phyloP scores from a whole-genome alignment of 2,113 vertebrate species.

The Piliocolobus tephrosceles region DNA sequence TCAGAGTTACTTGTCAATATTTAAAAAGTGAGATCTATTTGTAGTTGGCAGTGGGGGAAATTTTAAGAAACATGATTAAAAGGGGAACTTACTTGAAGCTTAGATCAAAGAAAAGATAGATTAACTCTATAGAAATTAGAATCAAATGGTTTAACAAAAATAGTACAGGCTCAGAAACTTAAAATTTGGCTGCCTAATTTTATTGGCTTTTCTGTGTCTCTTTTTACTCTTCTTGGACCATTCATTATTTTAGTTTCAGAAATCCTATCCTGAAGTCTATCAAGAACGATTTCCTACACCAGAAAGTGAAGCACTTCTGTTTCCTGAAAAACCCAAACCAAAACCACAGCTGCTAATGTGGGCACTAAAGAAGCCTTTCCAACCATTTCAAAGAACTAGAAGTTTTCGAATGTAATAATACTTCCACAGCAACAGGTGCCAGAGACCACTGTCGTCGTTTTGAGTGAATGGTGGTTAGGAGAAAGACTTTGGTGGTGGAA shows the following conservation, averaged over 20 bases:
- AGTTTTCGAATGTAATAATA: conserved; percentile 90
- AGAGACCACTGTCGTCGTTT: not conserved
- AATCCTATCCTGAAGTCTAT: conserved; percentile 90
- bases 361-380: conserved; percentile 89
- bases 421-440: not conserved
- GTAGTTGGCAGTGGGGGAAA: not conserved
- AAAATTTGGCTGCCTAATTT: conserved; percentile 38
- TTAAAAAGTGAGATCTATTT: conserved; percentile 18
- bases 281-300: conserved; percentile 88
- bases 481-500: not conserved
- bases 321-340: conserved; percentile 86
- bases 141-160: conserved; percentile 2
- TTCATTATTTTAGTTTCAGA: conserved; percentile 89
- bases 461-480: not conserved
- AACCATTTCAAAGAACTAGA: conserved; percentile 92
- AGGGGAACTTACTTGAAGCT: conserved; percentile 9
- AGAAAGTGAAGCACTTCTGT: conserved; percentile 87
- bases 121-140: not conserved
- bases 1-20: conserved; percentile 27
- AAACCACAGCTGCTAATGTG: conserved; percentile 86
- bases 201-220: conserved; percentile 13
- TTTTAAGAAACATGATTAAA: conserved; percentile 36
- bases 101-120: conserved; percentile 29
- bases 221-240: conserved; percentile 30
- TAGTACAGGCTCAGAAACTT: not conserved